A percentile compares a stretch with the other conserved stretches of the same genome.
phyloP scores from a whole-genome alignment of 1,140 invertebrate species.

The Drosophila ercepeae region DNA sequence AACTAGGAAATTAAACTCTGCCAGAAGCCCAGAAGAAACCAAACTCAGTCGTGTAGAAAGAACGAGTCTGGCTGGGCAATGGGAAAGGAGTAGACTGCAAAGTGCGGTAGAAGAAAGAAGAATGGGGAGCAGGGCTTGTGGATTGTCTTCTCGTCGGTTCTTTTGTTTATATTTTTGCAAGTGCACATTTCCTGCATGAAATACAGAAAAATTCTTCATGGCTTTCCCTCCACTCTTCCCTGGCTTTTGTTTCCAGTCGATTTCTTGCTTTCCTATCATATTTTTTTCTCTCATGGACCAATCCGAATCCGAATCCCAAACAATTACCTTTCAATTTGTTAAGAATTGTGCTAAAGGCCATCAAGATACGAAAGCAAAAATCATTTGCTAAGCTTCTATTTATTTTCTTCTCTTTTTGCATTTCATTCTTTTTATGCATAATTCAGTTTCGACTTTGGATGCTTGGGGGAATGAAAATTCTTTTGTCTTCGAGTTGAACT shows the following conservation, averaged over 20 bases:
- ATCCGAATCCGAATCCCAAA: slow-evolving; percentile 29
- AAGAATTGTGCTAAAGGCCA: slow-evolving; percentile 51
- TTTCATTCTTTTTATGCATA: slow-evolving; percentile 11
- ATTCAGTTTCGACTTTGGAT: neutral
- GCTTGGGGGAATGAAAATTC: slow-evolving; percentile 24
- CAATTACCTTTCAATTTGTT: slow-evolving; percentile 75
- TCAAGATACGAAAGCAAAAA: slow-evolving; percentile 26
- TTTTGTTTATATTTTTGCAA: slow-evolving; percentile 55
- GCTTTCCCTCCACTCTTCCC: slow-evolving; percentile 27
- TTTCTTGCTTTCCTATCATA: slow-evolving; percentile 1
- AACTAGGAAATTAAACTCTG: slow-evolving; percentile 67
- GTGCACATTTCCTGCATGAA: slow-evolving; percentile 65
- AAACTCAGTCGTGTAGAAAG: slow-evolving; percentile 76
- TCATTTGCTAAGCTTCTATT: slow-evolving; percentile 32
- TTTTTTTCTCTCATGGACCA: neutral
- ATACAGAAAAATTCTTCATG: slow-evolving; percentile 47
- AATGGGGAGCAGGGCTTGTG: neutral
- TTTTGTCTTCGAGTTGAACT: slow-evolving; percentile 35
- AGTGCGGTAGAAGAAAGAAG: too few relatives aligned
- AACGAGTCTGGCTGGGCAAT: slow-evolving; percentile 20
- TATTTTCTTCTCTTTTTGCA: slow-evolving; percentile 8
- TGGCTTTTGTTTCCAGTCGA: slow-evolving; percentile 5
- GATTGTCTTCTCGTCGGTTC: slow-evolving; percentile 38
- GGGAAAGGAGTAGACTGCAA: neutral
- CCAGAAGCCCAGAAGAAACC: slow-evolving; percentile 43